Evolutionary conservation across 2,113 vertebrate genomes (phyloP), one percentile per base, ranked within the genome.

Genomic region (Carettochelys insculpta): DNA sequence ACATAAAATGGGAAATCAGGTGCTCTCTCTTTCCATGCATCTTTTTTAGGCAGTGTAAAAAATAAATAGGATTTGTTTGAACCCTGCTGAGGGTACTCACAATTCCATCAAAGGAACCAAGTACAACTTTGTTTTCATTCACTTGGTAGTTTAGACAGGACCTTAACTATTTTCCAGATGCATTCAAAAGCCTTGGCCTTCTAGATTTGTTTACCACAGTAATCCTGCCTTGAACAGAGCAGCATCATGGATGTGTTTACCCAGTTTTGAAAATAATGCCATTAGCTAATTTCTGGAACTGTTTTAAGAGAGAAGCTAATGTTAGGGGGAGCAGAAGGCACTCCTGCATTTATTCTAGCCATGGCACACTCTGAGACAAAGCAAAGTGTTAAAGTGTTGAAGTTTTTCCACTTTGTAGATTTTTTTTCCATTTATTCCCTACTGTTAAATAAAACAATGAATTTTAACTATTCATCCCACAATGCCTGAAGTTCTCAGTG

Each of bases 381-480:
- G 47, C 51, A 56, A 73, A 75, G 41, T 77, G 79, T 52, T 83
- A n/a, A n/a, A 87, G 56, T 17, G 13, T 78, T 16, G 71, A 65
- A 88, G 92, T 48, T 71, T 58, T 75, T 45, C 3, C 14, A 71
- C 25, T 93, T 91, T 90, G 81, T 86, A 83, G n/a, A n/a, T n/a
- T n/a, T n/a, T n/a, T n/a, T n/a, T n/a, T n/a, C n/a, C n/a, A n/a
- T n/a, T n/a, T n/a, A n/a, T n/a, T n/a, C n/a, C n/a, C n/a, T n/a
- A n/a, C n/a, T n/a, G 2, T 1, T 0, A 11, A 68, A 87, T 81
- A 25, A 65, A 5, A 76, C 1, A 53, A 75, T 25, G 0, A 0
- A 73, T 84, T 80, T 20, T 38, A 85, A 81, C 11, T 83, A 83
- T 81, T 53, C 16, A 3, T 8, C 88, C 86, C 41, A n/a, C 43